Evolutionary conservation across 1,140 invertebrate species (phyloP), one percentile per base, ranked within the genome.

Genomic region (Zelostemma sp.): DNA sequence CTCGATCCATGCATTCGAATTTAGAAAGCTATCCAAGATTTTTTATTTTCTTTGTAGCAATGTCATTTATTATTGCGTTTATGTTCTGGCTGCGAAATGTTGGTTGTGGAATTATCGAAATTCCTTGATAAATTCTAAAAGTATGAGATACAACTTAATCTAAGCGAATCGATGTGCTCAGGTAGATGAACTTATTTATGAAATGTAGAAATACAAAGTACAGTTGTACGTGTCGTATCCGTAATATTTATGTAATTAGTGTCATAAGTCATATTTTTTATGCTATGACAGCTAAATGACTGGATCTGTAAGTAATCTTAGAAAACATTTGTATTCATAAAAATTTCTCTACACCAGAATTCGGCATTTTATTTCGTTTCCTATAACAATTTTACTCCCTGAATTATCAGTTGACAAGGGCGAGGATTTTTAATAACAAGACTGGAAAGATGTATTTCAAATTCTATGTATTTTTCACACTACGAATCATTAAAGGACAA

Each of bases 271-370:
- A 66, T 78, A 74, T 49, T 73, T 74, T 67, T 62, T 53, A 68
- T 72, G 60, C 69, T 74, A 61, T 78, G 74, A 76, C 72, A 77
- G 76, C 72, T 78, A 74, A 77, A 77, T 68, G 72, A 79, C 72
- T 74, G 75, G 73, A 77, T 79, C 59, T 80, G 77, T 80, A 77
- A 71, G 68, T 73, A 65, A 70, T 78, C 68, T 72, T 79, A 68
- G 65, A 73, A 72, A 50, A 68, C 14, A 5, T 73, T 78, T 75
- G 73, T 81, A 74, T 80, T 76, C 65, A 66, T 69, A 69, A 66
- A 69, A 55, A 63, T 53, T 66, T 49, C 70, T 72, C 49, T n/a
- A n/a, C n/a, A n/a, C n/a, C n/a, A n/a, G n/a, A n/a, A n/a, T n/a
- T n/a, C n/a, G n/a, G n/a, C n/a, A n/a, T n/a, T n/a, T n/a, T n/a